Percentiles rank a stretch among this genome's conserved stretches.
These are phyloP conservation scores for Vicugna pacos DNA, from an alignment of 2,113 vertebrate species.

Conservation along the genomic window DNA sequence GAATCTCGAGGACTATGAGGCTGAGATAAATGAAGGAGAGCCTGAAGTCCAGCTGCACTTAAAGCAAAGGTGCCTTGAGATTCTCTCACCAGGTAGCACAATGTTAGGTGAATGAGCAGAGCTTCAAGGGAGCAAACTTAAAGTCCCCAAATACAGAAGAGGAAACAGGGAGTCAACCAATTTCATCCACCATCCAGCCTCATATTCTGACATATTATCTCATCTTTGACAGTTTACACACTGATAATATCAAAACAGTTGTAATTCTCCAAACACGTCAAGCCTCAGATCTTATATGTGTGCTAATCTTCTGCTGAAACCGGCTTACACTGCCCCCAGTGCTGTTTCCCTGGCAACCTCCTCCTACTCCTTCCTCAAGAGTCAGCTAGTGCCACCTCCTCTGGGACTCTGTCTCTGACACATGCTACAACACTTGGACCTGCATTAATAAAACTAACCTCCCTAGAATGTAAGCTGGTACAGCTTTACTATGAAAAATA, in stretches of 20 bases:
- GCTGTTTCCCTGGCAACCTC: constrained; percentile 14
- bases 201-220: background rate
- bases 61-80: background rate
- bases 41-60: background rate
- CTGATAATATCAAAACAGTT: background rate
- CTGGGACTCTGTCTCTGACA: background rate
- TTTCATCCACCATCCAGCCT: background rate
- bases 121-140: background rate
- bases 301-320: background rate
- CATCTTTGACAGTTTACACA: background rate
- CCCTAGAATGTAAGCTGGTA: background rate
- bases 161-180: background rate
- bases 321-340: background rate
- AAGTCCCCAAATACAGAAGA: background rate
- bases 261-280: background rate
- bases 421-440: background rate
- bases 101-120: background rate
- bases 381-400: background rate
- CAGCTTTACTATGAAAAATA: background rate
- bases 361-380: background rate
- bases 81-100: background rate
- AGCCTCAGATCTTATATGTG: background rate
- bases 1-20: background rate
- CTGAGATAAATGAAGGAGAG: background rate
- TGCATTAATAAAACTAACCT: background rate